phyloP scores from a whole-genome alignment of 2,888 invertebrate genomes.

The Apocheima hispidaria region DNA sequence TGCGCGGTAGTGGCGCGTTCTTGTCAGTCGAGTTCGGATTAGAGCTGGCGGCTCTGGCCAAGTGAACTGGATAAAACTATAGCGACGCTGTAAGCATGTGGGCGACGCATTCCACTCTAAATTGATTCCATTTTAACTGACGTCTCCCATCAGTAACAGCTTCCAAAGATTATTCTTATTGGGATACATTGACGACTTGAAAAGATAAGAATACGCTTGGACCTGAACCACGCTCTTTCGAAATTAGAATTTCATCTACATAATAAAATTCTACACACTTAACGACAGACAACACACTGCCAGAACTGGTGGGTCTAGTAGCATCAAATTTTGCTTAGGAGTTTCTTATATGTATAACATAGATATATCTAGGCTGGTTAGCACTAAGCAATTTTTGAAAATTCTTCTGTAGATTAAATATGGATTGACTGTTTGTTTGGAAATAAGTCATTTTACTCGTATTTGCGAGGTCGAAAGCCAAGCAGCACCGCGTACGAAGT shows the following conservation, averaged over 20 bases:
- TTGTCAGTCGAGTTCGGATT: conserved; percentile 42
- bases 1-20: conserved; percentile 32
- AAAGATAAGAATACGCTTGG: conserved; percentile 24
- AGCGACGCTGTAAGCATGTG: conserved; percentile 42
- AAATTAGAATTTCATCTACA: conserved; percentile 26
- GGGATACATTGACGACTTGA: conserved; percentile 26
- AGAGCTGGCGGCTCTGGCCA: conserved; percentile 37
- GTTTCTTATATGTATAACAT: no score
- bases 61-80: conserved; percentile 45
- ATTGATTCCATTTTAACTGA: conserved; percentile 43
- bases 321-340: no score
- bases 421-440: no score
- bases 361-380: no score
- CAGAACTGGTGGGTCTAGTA: no score
- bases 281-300: no score
- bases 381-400: no score
- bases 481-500: no score
- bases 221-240: conserved; percentile 6
- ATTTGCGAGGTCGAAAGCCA: no score
- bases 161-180: conserved; percentile 36
- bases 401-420: no score
- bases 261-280: no score
- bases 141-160: conserved; percentile 38
- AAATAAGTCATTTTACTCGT: no score
- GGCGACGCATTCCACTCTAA: conserved; percentile 45